Evolutionary conservation across 2,113 vertebrate species (phyloP), one percentile per base, ranked within the genome.

Genomic region (Albula goreensis): DNA sequence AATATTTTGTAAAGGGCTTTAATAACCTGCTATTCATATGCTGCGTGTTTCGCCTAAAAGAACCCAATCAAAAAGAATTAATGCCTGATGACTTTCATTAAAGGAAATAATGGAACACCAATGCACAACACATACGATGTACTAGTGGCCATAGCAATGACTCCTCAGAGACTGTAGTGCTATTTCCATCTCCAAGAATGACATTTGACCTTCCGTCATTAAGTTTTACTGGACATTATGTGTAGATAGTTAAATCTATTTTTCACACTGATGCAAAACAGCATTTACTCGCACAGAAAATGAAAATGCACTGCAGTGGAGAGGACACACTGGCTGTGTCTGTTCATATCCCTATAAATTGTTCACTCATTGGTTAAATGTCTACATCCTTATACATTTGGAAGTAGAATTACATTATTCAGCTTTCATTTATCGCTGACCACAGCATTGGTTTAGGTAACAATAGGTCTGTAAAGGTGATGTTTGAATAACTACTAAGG

Each of bases 21-120:
- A 86, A 88, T 85, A 87, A 83, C 83, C 66, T 86, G 83, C 74
- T 86, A 85, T 87, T 88, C 60, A 83, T 88, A 86, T 88, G 81
- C 83, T 86, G 74, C 25, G 66, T 85, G 74, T 79, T 63, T 88
- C 57, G 66, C 81, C 83, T 80, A 63, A 80, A 17, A 60, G 78
- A 78, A 49, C 25, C 84, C 56, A 80, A 78, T 85, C 66, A 63
- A 50, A 81, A 87, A 70, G 82, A 87, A 89, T 84, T 77, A 87
- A 50, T 77, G 70, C 82, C 87, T 81, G 78, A 88, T 88, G 81
- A 85, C 81, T 87, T 88, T 85, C 11, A 83, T 70, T 78, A 82
- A 83, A 48, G 85, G 31, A 50, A 87, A 84, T 84, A 51, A 50
- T 50, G 70, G 50, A 77, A 74, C 49, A 50, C 25, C 17, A 19